Evolutionary conservation across 2,113 vertebrate species (phyloP).

Genomic region (Catharus fuscescens): DNA sequence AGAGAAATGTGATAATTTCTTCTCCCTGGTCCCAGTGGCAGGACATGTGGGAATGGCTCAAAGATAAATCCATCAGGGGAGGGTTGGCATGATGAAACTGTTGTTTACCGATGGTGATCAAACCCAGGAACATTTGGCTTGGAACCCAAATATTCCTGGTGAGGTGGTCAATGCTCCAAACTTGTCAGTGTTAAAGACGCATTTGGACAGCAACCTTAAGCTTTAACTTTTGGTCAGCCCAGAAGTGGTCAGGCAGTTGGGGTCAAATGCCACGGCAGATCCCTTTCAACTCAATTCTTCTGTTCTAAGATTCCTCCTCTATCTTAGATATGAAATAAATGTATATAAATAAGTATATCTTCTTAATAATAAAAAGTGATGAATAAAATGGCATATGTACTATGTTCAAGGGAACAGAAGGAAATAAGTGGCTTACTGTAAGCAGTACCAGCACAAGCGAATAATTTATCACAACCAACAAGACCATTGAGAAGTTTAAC

Average conservation of each 20-base stretch:
- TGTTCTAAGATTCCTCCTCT: neutral
- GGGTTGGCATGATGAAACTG: neutral
- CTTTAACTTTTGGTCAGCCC: neutral
- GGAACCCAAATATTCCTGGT: neutral
- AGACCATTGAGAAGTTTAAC: neutral
- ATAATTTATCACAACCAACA: neutral
- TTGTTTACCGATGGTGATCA: neutral
- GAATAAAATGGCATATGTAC: neutral
- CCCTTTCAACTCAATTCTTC: neutral
- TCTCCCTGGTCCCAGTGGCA: neutral
- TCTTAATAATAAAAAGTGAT: neutral
- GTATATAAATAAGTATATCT: neutral
- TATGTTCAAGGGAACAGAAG: neutral
- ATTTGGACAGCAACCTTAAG: neutral
- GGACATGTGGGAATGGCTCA: neutral
- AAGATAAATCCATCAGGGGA: neutral
- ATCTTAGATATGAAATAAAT: neutral
- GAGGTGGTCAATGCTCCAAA: neutral
- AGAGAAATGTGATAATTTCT: neutral
- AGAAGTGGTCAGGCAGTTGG: neutral
- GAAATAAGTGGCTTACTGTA: neutral
- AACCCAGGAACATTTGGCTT: neutral
- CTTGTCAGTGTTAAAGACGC: neutral
- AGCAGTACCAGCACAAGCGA: neutral
- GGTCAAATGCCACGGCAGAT: neutral